Conservation (phyloP, 2,797 vertebrate genomes). For the Salmo trutta region DNA sequence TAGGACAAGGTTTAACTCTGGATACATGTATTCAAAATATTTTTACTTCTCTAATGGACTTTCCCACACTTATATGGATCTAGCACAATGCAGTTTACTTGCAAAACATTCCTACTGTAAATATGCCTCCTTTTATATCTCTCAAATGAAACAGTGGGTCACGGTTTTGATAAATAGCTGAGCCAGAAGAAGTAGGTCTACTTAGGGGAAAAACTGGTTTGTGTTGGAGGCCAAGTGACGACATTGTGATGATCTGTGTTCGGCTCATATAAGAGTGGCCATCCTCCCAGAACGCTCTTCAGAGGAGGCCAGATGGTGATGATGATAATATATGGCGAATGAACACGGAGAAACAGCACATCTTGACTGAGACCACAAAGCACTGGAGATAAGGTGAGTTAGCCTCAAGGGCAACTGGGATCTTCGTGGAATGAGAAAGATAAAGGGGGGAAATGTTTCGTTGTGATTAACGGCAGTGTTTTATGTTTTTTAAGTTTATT, state of each 20-base stretch:
- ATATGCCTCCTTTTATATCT: slow-evolving; percentile 1
- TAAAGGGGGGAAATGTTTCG: not conserved
- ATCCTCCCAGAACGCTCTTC: slow-evolving; percentile 20
- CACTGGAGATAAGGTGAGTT: slow-evolving; percentile 39
- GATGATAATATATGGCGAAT: slow-evolving; percentile 17
- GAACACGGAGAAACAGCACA: slow-evolving; percentile 17
- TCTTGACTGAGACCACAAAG: slow-evolving; percentile 27
- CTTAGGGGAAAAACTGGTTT: slow-evolving; percentile 23
- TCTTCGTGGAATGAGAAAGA: not conserved
- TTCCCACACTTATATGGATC: not conserved
- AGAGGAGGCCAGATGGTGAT: slow-evolving; percentile 25
- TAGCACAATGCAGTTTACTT: not conserved
- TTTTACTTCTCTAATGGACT: not conserved
- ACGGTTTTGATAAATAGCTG: slow-evolving; percentile 15
- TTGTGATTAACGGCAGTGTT: not conserved
- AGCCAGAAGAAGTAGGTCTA: slow-evolving; percentile 19
- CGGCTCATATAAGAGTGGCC: slow-evolving; percentile 49
- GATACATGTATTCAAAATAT: not conserved
- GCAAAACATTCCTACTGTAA: not conserved
- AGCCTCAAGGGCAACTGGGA: not conserved
- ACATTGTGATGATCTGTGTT: slow-evolving; percentile 34
- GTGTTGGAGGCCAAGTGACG: slow-evolving; percentile 38
- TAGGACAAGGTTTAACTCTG: not conserved
- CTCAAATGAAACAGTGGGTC: not conserved
- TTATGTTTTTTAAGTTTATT: not conserved